Evolutionary conservation across 2,888 invertebrate species (phyloP).

Genomic region (Punctoribates punctum): DNA sequence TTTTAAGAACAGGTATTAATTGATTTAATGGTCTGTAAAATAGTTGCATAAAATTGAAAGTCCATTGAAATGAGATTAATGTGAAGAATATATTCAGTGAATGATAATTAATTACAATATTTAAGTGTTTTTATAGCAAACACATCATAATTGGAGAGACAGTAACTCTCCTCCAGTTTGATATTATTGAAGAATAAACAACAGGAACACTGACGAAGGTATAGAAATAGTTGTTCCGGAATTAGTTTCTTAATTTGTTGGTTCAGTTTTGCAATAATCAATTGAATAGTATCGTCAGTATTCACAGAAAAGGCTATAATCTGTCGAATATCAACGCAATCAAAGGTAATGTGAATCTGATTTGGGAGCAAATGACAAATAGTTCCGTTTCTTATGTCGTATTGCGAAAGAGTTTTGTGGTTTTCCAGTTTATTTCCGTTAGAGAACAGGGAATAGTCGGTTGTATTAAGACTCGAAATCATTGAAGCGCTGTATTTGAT

Average conservation of each 20-base stretch:
- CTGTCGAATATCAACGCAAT: slow-evolving; percentile 15
- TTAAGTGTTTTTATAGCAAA: slow-evolving; percentile 2
- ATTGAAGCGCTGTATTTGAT: slow-evolving; percentile 16
- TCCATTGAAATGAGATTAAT: too few species aligned
- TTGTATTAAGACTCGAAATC: slow-evolving; percentile 4
- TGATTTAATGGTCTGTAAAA: too few species aligned
- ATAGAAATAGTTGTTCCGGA: slow-evolving; percentile 3
- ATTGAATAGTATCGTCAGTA: background rate
- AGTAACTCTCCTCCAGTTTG: slow-evolving; percentile 13
- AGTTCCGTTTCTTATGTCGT: slow-evolving; percentile 6
- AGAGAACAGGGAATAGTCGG: background rate
- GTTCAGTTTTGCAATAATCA: background rate
- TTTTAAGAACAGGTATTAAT: too few species aligned
- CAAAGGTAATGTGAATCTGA: background rate
- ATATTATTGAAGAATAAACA: background rate
- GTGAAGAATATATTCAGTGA: background rate
- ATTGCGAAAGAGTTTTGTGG: background rate
- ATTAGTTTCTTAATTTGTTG: background rate
- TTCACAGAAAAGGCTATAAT: background rate
- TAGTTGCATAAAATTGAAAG: background rate
- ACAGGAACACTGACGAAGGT: background rate
- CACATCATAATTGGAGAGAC: slow-evolving; percentile 11
- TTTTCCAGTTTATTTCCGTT: background rate
- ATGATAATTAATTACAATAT: slow-evolving; percentile 12
- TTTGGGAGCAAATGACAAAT: slow-evolving; percentile 26